Evolutionary conservation across 2,113 vertebrate species (phyloP).

Genomic region (Tragelaphus buxtoni): DNA sequence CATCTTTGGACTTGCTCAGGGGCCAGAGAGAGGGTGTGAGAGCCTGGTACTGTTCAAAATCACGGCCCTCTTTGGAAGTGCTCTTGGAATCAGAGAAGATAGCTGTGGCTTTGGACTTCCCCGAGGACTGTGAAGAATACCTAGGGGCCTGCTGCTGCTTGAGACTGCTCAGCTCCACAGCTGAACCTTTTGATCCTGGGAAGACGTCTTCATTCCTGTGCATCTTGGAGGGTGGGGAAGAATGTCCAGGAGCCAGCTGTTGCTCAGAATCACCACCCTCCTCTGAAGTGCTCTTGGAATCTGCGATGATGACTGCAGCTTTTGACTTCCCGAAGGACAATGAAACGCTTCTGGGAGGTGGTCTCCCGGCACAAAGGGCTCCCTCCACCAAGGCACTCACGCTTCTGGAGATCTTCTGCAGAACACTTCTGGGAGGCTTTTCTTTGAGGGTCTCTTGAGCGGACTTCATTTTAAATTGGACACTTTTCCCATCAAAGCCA

Average conservation of each 20-base stretch:
- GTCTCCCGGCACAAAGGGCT: not conserved
- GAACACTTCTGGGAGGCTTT: not conserved
- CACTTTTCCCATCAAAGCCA: not conserved
- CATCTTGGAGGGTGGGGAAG: not conserved
- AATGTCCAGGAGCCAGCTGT: not conserved
- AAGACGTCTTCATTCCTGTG: not conserved
- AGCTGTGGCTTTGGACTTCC: not conserved
- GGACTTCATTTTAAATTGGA: not conserved
- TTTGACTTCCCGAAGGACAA: not conserved
- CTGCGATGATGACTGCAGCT: not conserved
- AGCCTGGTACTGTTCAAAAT: not conserved
- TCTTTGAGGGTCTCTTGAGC: not conserved
- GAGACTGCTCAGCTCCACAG: not conserved
- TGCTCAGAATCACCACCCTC: not conserved
- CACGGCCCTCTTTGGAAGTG: not conserved
- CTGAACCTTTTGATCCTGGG: not conserved
- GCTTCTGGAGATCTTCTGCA: not conserved
- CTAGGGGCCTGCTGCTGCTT: not conserved
- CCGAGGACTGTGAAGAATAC: not conserved
- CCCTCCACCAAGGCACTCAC: not conserved
- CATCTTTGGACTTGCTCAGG: slow-evolving; percentile 4
- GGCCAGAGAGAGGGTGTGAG: not conserved
- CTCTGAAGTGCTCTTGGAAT: not conserved
- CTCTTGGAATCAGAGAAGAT: not conserved
- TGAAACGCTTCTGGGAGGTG: not conserved